Evolutionary conservation across 2,888 invertebrate genomes (phyloP).

Genomic region (Galeopsomyia nigrocyanea): DNA sequence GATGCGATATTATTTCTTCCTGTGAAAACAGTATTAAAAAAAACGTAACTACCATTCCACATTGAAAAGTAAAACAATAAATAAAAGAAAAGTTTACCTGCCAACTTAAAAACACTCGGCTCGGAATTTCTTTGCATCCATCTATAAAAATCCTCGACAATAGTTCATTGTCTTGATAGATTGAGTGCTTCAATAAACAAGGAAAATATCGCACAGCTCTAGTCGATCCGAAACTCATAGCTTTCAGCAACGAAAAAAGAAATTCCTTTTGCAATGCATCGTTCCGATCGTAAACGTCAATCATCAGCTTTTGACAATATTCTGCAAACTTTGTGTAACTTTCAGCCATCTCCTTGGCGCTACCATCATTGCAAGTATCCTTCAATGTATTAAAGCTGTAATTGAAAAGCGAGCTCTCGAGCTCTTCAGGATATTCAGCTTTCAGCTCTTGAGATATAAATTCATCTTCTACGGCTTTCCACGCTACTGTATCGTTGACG

Average conservation of each 20-base stretch:
- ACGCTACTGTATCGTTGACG: not conserved
- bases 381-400: slow-evolving; percentile 51
- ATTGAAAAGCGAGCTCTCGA: not conserved
- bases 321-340: slow-evolving; percentile 56
- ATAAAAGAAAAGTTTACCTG: slow-evolving; percentile 61
- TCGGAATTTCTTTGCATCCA: slow-evolving; percentile 71
- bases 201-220: slow-evolving; percentile 78
- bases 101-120: slow-evolving; percentile 81
- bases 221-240: slow-evolving; percentile 73
- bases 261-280: slow-evolving; percentile 54
- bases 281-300: not conserved
- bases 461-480: not conserved
- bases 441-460: not conserved
- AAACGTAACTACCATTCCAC: no score
- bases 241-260: slow-evolving; percentile 70
- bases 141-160: slow-evolving; percentile 67
- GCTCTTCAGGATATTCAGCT: slow-evolving; percentile 7
- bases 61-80: not conserved
- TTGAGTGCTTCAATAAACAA: slow-evolving; percentile 71
- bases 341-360: slow-evolving; percentile 44
- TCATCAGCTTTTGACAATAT: slow-evolving; percentile 54
- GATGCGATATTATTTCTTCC: slow-evolving; percentile 74
- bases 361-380: slow-evolving; percentile 48
- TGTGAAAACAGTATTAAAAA: not conserved
- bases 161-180: slow-evolving; percentile 56